Base-by-base conservation (phyloP, 2,888 invertebrate species). In the Noctua janthina region DNA sequence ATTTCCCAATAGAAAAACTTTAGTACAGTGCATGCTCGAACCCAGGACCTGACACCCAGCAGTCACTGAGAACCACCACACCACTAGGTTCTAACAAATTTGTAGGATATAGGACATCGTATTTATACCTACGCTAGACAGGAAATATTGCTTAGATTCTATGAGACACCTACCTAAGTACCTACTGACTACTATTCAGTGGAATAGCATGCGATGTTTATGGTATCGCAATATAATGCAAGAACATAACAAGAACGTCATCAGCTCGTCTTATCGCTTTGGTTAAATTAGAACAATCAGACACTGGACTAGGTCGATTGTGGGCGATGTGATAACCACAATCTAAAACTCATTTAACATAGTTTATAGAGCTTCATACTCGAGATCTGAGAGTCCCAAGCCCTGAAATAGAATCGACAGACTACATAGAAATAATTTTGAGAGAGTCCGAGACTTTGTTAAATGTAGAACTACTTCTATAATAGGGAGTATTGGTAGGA, bases 241-340 rank as follows among this genome's bases (percentile, higher is more conserved):
- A 66, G 13, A 17, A 0, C 11, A 1, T 23, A 46, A 20, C 17
- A 17, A 51, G 15, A 79, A 17, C 15, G 15, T 23, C 56, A 35
- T 51, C 59, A 43, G 51, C 51, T 62, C 15, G 35, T 70, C 8
- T n/a, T n/a, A 43, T 35, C 20, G 46, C 35, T 64, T 54, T 56
- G n/a, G 23, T 66, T 72, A 66, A 81, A 81, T 81, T 56, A 72
- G 81, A 72, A 56, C 81, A 79, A 79, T 72, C 64, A 72, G 20
- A 66, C 35, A 73, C 20, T 51, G 39, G 39, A 39, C 68, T 66
- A 54, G 64, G 66, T 46, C 39, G 17, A 73, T 39, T 73, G 81
- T 79, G 66, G 49, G 66, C 66, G 81, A 49, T 13, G 74, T 39
- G 56, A 39, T 74, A 81, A 67, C 29, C 23, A 23, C 49, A 81